phyloP scores from a whole-genome alignment of 2,113 vertebrate species.

The Ictalurus punctatus region DNA sequence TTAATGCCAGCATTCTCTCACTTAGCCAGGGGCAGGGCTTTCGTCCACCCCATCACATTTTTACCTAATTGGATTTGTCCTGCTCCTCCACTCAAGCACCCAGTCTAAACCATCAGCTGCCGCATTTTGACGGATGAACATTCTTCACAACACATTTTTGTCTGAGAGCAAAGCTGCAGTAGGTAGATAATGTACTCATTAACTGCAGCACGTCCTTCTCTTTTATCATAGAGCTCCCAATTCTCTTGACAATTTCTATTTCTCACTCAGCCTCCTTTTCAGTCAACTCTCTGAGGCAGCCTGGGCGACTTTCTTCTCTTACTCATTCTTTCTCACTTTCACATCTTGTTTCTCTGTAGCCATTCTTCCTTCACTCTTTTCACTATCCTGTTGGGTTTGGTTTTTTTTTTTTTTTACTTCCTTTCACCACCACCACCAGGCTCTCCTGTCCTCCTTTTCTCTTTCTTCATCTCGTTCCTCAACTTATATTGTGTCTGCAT shows the following conservation, averaged over 20 bases:
- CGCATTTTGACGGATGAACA: not conserved
- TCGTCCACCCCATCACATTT: conserved; percentile 15
- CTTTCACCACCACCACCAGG: not conserved
- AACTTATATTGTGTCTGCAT: conserved; percentile 7
- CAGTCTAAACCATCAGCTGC: not conserved
- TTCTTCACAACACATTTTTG: not conserved
- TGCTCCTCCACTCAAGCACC: conserved; percentile 21
- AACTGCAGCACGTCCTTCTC: conserved; percentile 22
- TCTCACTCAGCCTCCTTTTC: conserved; percentile 51
- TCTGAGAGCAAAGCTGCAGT: not conserved
- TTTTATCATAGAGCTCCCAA: conserved; percentile 43
- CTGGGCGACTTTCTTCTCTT: conserved; percentile 24
- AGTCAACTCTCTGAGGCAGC: conserved; percentile 34
- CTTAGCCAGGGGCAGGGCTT: conserved; percentile 20
- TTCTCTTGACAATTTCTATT: conserved; percentile 53
- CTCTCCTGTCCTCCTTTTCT: not conserved
- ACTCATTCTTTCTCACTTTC: conserved; percentile 21
- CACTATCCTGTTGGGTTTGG: not conserved
- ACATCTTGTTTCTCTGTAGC: not conserved
- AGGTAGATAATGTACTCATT: conserved; percentile 21
- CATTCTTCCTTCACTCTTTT: not conserved
- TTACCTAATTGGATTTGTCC: conserved; percentile 49
- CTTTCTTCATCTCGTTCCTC: not conserved
- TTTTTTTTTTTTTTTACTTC: not conserved
- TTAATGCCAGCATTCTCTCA: conserved; percentile 37